Conservation (phyloP, 2,113 vertebrate species). For the Scortum barcoo region DNA sequence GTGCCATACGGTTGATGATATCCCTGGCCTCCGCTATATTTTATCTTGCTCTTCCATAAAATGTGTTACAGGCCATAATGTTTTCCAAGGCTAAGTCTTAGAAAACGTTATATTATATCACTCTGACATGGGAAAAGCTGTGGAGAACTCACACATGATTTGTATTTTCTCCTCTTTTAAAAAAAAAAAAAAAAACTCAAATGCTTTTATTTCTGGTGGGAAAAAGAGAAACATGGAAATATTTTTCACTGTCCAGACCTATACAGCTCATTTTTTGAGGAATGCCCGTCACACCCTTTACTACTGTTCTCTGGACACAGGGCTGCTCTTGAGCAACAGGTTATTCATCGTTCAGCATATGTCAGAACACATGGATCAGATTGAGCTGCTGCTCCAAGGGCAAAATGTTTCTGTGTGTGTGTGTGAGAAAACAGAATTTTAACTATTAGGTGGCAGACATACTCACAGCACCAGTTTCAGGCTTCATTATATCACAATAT, state of each 20-base stretch:
- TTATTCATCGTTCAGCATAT: constrained; percentile 37
- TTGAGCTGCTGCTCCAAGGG: constrained; percentile 36
- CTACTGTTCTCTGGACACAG: constrained; percentile 57
- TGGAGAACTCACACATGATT: constrained; percentile 54
- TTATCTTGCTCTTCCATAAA: constrained; percentile 32
- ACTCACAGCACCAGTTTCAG: background rate
- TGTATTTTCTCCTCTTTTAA: constrained; percentile 36
- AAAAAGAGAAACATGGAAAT: constrained; percentile 53
- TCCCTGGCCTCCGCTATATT: constrained; percentile 21
- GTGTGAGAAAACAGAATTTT: constrained; percentile 6
- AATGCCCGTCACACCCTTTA: constrained; percentile 53
- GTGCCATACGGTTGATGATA: background rate
- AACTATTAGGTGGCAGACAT: too few relatives aligned
- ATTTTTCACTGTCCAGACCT: constrained; percentile 17
- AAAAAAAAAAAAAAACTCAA: background rate
- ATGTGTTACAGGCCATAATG: constrained; percentile 27
- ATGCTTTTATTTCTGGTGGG: constrained; percentile 45
- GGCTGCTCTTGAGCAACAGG: constrained; percentile 43
- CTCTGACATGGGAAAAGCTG: constrained; percentile 60
- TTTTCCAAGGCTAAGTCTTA: constrained; percentile 28
- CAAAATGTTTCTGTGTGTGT: constrained; percentile 25
- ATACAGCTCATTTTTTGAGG: constrained; percentile 35
- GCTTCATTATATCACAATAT: background rate
- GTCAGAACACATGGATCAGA: constrained; percentile 49
- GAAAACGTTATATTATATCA: constrained; percentile 29